Conservation (phyloP, 1,140 invertebrate species). For the Spodoptera litura region DNA sequence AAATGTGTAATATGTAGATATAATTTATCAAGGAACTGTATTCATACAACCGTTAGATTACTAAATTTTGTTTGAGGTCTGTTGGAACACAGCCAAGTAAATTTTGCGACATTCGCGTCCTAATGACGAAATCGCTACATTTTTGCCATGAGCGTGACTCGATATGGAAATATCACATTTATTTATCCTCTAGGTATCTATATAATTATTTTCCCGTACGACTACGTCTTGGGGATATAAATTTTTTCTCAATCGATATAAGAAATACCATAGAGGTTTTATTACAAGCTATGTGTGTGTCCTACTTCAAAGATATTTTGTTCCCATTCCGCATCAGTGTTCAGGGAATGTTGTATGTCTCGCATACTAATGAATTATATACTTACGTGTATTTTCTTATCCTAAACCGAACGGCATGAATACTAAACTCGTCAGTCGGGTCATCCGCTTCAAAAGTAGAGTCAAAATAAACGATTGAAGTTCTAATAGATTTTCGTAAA, state of each 20-base stretch:
- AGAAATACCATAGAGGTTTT: background rate
- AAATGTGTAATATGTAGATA: too few species aligned
- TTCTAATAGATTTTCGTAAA: too few species aligned
- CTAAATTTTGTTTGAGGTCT: background rate
- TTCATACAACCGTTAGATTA: too few species aligned
- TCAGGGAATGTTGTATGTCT: background rate
- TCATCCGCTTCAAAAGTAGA: background rate
- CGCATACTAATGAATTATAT: conserved; percentile 31
- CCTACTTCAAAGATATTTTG: conserved; percentile 28
- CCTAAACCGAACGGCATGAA: conserved; percentile 13
- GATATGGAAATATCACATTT: too few species aligned
- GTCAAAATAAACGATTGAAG: too few species aligned
- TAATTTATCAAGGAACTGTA: too few species aligned
- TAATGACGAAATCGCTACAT: background rate
- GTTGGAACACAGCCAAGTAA: background rate
- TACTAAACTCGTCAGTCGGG: conserved; percentile 1
- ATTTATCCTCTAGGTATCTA: background rate
- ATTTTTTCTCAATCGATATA: background rate
- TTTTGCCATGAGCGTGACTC: too few species aligned
- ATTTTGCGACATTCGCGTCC: background rate
- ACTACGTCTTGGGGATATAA: background rate
- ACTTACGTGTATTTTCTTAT: conserved; percentile 38
- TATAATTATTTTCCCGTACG: background rate
- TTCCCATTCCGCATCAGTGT: conserved; percentile 28
- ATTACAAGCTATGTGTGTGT: conserved; percentile 11